Evolutionary conservation across 2,113 vertebrate genomes (phyloP).

Genomic region (Ammodramus savannarum): DNA sequence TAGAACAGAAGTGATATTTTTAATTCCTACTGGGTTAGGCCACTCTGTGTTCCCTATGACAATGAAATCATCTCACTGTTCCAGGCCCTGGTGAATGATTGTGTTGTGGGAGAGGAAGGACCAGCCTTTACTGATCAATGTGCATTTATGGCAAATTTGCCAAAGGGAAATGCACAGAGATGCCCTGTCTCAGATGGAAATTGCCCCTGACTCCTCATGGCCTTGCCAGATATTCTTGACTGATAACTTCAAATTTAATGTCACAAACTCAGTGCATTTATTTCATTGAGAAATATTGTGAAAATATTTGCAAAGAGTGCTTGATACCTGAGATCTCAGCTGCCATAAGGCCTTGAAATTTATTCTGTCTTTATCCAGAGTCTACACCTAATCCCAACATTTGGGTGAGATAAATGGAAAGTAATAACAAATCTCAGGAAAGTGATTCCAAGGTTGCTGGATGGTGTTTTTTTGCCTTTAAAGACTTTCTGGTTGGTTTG

Average conservation of each 20-base stretch:
- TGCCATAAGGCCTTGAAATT: neutral
- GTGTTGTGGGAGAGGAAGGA: neutral
- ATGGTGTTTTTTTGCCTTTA: neutral
- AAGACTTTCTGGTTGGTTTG: neutral
- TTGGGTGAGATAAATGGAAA: neutral
- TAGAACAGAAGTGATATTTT: neutral
- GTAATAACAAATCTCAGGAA: neutral
- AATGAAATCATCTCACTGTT: neutral
- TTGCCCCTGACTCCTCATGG: neutral
- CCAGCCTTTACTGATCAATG: neutral
- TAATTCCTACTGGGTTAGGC: neutral
- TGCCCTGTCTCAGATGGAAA: neutral
- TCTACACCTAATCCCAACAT: neutral
- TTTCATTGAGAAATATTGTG: neutral
- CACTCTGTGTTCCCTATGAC: fast-evolving
- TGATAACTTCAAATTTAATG: neutral
- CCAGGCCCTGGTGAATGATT: neutral
- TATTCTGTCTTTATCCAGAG: neutral
- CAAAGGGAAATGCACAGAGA: neutral
- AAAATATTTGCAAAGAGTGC: neutral
- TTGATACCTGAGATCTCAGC: neutral
- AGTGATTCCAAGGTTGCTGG: neutral
- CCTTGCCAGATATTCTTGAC: neutral
- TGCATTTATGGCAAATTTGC: neutral
- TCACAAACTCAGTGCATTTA: neutral